Base-by-base conservation (phyloP, 2,113 vertebrate genomes). In the Microtus oregoni region DNA sequence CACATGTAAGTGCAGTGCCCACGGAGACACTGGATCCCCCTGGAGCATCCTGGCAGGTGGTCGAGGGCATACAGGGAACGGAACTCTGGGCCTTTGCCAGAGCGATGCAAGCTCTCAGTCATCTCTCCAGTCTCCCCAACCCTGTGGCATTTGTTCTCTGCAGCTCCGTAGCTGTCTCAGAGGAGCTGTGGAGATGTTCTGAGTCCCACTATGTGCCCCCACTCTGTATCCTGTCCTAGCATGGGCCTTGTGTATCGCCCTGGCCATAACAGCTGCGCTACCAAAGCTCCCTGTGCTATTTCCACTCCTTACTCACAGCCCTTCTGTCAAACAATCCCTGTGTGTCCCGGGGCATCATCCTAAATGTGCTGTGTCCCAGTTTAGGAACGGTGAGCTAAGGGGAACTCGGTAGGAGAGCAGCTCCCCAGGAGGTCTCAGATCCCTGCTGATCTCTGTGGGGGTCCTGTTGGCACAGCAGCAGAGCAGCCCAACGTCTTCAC, bases 231-330 rank as follows among this genome's bases (percentile, higher is more conserved):
- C 63, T 17, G 72, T n/a, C n/a, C 35, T 58, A 28, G 24, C 3
- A 24, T 10, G 61, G 2, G 10, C 0, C 52, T 14, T 32, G 11
- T 19, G 5, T 2, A 9, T 4, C 22, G 1, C 12, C 0, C 5
- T 7, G 30, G 58, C 3, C 0, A 3, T 19, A 12, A 26, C 50
- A 28, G 32, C 50, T 58, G 47, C 9, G 8, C 58, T n/a, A 2
- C 0, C 0, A 3, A 2, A 30, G 41, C 4, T 3, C 15, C 14
- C 13, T 4, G 0, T 1, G 0, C 11, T 0, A 0, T 4, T 32
- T 17, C 9, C 3, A 7, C 0, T 5, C 3, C 10, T 0, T 77
- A 63, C 6, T 13, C 1, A 83, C 14, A 19, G 78, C 0, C 3
- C 35, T 22, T 6, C 68, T 58, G 2, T 1, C 0, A 24, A 30